These are phyloP conservation scores for Liodrosophila aerea DNA, from an alignment of 2,888 invertebrate species.

Conservation along the genomic window DNA sequence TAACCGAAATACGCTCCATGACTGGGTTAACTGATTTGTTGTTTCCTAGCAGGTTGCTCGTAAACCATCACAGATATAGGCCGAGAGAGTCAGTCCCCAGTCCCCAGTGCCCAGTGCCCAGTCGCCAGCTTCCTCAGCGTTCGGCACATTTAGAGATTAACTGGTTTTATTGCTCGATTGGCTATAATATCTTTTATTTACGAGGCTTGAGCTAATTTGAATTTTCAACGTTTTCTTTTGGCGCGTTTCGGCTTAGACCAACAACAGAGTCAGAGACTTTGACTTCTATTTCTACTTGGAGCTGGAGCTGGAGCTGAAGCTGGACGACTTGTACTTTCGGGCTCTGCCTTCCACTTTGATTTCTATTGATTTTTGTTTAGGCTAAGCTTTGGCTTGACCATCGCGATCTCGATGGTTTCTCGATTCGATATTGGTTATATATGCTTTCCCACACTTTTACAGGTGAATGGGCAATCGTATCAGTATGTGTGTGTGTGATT, in stretches of 20 bases:
- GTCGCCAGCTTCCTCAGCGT: slow-evolving; percentile 48
- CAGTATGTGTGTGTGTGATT: slow-evolving; percentile 42
- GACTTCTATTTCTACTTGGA: slow-evolving; percentile 40
- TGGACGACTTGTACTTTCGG: slow-evolving; percentile 18
- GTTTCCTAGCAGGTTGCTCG: slow-evolving; percentile 62
- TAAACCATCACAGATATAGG: slow-evolving; percentile 61
- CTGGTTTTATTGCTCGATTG: slow-evolving; percentile 78
- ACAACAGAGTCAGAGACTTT: no score
- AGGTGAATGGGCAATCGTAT: slow-evolving; percentile 64
- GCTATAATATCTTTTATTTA: slow-evolving; percentile 81
- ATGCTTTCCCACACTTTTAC: slow-evolving; percentile 81
- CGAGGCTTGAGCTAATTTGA: slow-evolving; percentile 80
- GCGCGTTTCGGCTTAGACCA: slow-evolving; percentile 42
- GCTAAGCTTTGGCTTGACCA: slow-evolving; percentile 60
- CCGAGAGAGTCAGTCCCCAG: slow-evolving; percentile 26
- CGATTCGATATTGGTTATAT: slow-evolving; percentile 48
- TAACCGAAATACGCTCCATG: slow-evolving; percentile 53
- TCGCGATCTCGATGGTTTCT: slow-evolving; percentile 54
- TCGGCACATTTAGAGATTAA: slow-evolving; percentile 76
- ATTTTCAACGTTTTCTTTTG: slow-evolving; percentile 80
- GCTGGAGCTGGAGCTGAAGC: background rate
- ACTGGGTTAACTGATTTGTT: slow-evolving; percentile 51
- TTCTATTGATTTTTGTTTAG: slow-evolving; percentile 63
- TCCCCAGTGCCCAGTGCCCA: slow-evolving; percentile 4
- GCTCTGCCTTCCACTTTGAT: slow-evolving; percentile 61